Evolutionary conservation across 2,888 invertebrate species (phyloP).

Genomic region (Drosophila greeni): DNA sequence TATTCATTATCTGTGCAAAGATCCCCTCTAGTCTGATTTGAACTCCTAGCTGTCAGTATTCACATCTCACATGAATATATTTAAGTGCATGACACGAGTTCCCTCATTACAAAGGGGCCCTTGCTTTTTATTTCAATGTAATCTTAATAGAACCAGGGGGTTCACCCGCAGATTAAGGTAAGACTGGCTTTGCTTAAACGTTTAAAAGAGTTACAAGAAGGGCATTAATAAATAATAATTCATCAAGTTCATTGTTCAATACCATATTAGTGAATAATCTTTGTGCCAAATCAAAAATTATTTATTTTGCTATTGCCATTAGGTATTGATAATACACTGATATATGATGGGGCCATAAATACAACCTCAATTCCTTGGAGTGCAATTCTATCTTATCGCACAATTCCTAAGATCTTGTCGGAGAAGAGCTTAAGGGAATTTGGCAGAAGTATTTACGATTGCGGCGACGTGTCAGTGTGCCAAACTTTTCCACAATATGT

Average conservation of each 20-base stretch:
- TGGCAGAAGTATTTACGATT: slow-evolving; percentile 15
- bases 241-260: background rate
- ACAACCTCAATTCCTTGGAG: slow-evolving; percentile 3
- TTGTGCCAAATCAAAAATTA: slow-evolving; percentile 19
- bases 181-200: background rate
- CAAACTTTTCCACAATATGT: background rate
- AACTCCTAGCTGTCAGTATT: slow-evolving; percentile 6
- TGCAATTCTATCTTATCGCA: slow-evolving; percentile 32
- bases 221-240: background rate
- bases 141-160: background rate
- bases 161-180: slow-evolving; percentile 10
- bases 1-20: slow-evolving; percentile 5
- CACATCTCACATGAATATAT: slow-evolving; percentile 6
- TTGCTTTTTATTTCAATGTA: background rate
- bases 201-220: background rate
- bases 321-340: slow-evolving; percentile 8
- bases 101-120: background rate
- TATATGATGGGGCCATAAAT: slow-evolving; percentile 6
- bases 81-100: slow-evolving; percentile 1
- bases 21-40: slow-evolving; percentile 13
- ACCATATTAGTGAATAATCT: slow-evolving; percentile 27
- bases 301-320: slow-evolving; percentile 27
- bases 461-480: background rate
- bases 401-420: slow-evolving; percentile 2
- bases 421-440: slow-evolving; percentile 2